Percentiles rank a stretch among this genome's conserved stretches.
Evolutionary conservation across 2,113 vertebrate genomes (phyloP).

Genomic region (Pteruthius melanotis): DNA sequence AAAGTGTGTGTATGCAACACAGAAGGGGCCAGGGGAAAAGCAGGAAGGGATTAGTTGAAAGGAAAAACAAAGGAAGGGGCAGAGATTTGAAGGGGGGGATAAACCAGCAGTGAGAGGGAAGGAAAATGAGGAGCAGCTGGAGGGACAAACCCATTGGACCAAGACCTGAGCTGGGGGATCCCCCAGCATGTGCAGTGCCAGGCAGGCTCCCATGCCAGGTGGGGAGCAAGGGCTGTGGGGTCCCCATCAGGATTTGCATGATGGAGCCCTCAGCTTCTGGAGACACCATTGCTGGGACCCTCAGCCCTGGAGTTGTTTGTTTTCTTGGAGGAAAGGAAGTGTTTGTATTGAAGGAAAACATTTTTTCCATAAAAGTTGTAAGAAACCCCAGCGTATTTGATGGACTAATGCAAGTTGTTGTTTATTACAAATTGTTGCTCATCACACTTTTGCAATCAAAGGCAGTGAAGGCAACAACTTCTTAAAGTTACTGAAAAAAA

Average conservation of each 20-base stretch:
- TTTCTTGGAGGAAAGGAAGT: neutral
- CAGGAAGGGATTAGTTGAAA: constrained; percentile 55
- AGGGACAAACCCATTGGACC: accelerated
- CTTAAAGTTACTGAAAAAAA: neutral
- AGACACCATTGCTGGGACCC: neutral
- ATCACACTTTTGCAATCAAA: neutral
- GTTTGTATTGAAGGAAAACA: neutral
- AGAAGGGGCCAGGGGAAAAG: constrained; percentile 15
- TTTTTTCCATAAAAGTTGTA: neutral
- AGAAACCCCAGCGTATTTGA: neutral
- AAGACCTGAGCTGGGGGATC: neutral
- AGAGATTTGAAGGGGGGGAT: neutral
- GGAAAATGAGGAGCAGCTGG: constrained; percentile 20
- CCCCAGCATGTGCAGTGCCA: accelerated
- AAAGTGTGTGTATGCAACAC: neutral
- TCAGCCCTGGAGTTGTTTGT: neutral
- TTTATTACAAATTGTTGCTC: neutral
- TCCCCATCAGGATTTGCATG: neutral
- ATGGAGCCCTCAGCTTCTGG: neutral
- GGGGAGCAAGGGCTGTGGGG: neutral
- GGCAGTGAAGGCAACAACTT: neutral
- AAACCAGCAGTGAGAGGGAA: neutral
- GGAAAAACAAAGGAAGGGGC: constrained; percentile 46
- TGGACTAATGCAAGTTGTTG: neutral
- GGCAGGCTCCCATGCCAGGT: neutral